phyloP scores from a whole-genome alignment of 1,140 invertebrate species.

The Uloborus diversus region DNA sequence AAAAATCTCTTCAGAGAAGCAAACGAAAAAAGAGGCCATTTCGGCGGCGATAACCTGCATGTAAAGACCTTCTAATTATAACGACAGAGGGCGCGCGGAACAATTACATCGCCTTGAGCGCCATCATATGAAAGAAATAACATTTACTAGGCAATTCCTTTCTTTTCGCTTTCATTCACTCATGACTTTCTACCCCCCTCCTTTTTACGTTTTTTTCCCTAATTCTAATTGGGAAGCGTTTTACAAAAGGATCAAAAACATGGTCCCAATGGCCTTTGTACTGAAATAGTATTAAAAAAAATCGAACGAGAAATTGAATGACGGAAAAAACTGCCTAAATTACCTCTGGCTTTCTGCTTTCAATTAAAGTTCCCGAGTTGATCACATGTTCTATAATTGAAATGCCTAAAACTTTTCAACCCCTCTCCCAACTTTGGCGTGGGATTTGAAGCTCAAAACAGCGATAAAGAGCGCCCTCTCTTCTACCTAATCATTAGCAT shows the following conservation, averaged over 20 bases:
- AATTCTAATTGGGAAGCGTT: conserved; percentile 45
- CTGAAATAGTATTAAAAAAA: conserved; percentile 20
- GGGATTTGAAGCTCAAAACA: conserved; percentile 34
- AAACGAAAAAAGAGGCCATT: not conserved
- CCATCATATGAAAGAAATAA: conserved; percentile 34
- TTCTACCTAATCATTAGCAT: conserved; percentile 53
- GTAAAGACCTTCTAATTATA: conserved; percentile 43
- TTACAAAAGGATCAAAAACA: conserved; percentile 53
- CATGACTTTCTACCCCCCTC: not conserved
- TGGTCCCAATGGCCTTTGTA: conserved; percentile 29
- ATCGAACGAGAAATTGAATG: not conserved
- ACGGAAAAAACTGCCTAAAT: conserved; percentile 40
- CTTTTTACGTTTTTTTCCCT: not conserved
- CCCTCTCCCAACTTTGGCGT: not conserved
- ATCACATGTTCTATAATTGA: conserved; percentile 51
- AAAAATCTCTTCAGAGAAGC: not conserved
- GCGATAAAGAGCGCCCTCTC: conserved; percentile 40
- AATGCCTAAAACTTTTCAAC: conserved; percentile 51
- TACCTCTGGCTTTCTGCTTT: conserved; percentile 40
- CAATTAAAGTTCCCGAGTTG: conserved; percentile 45
- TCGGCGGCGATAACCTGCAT: conserved; percentile 17
- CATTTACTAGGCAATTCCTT: conserved; percentile 26
- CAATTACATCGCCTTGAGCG: conserved; percentile 29
- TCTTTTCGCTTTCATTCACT: not conserved
- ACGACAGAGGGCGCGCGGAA: conserved; percentile 25